These are phyloP conservation scores for Penaeus indicus DNA, from an alignment of 1,140 invertebrate species.

Conservation along the genomic window DNA sequence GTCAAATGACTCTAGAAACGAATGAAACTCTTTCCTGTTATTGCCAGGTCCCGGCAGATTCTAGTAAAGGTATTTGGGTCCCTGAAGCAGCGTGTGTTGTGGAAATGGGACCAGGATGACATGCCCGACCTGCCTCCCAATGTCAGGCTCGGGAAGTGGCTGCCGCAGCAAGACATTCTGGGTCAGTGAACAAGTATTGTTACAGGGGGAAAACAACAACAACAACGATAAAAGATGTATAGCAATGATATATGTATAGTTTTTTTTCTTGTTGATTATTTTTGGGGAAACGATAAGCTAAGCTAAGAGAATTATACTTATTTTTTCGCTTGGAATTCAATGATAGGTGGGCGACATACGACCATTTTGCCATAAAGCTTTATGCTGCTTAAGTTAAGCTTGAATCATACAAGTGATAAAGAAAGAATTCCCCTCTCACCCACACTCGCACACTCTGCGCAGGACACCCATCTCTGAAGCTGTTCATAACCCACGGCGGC, in stretches of 20 bases:
- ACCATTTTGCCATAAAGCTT: too few species aligned
- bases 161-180: constrained; percentile 66
- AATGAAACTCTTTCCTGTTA: not conserved
- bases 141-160: constrained; percentile 65
- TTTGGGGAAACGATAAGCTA: too few species aligned
- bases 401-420: too few species aligned
- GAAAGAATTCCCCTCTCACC: not conserved
- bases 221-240: not conserved
- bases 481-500: constrained; percentile 82
- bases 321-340: too few species aligned
- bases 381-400: not conserved
- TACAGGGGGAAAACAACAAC: not conserved
- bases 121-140: constrained; percentile 62
- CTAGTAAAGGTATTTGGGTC: constrained; percentile 57
- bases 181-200: constrained; percentile 35
- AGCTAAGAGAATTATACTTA: too few species aligned
- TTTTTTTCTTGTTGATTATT: too few species aligned
- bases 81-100: constrained; percentile 61
- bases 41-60: constrained; percentile 42
- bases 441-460: not conserved
- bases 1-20: not conserved
- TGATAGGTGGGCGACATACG: too few species aligned
- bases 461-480: constrained; percentile 55
- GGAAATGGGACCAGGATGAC: constrained; percentile 66
- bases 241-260: too few species aligned